Evolutionary conservation across 2,797 vertebrate genomes (phyloP).

Genomic region (Myripristis murdjan): DNA sequence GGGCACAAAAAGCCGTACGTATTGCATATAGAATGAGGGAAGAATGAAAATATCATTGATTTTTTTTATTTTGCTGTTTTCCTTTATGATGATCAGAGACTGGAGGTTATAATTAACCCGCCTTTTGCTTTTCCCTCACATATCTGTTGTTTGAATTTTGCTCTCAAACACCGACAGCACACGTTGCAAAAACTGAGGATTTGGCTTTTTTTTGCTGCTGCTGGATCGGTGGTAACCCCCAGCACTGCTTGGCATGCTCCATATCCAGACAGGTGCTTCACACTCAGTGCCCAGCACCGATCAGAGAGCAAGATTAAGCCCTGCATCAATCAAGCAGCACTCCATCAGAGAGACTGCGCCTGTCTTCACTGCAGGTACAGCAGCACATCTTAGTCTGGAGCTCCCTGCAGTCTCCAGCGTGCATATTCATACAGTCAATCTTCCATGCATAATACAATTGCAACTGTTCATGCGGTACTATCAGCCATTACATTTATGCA

Average conservation of each 20-base stretch:
- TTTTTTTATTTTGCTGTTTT: too few relatives aligned
- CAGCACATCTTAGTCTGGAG: slow-evolving; percentile 15
- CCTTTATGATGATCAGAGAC: too few relatives aligned
- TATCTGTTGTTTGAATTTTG: too few relatives aligned
- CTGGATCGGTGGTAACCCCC: slow-evolving; percentile 13
- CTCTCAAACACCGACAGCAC: neutral
- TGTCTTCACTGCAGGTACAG: slow-evolving; percentile 20
- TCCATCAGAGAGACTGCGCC: slow-evolving; percentile 36
- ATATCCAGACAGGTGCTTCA: slow-evolving; percentile 38
- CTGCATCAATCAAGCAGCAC: slow-evolving; percentile 52
- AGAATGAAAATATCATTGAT: too few relatives aligned
- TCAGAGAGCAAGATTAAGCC: slow-evolving; percentile 55
- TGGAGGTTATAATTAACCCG: too few relatives aligned
- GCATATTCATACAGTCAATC: slow-evolving; percentile 36
- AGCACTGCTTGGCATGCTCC: slow-evolving; percentile 27
- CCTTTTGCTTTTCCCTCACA: too few relatives aligned
- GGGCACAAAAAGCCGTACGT: too few relatives aligned
- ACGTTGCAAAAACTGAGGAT: slow-evolving; percentile 17
- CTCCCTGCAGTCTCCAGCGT: slow-evolving; percentile 4
- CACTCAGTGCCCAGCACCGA: slow-evolving; percentile 33
- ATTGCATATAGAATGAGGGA: too few relatives aligned
- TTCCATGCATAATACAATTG: slow-evolving; percentile 28
- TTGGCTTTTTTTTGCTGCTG: slow-evolving; percentile 19
- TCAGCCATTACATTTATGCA: slow-evolving; percentile 1
- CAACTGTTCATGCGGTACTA: neutral